phyloP scores from a whole-genome alignment of 2,113 vertebrate species.

The Platichthys flesus region DNA sequence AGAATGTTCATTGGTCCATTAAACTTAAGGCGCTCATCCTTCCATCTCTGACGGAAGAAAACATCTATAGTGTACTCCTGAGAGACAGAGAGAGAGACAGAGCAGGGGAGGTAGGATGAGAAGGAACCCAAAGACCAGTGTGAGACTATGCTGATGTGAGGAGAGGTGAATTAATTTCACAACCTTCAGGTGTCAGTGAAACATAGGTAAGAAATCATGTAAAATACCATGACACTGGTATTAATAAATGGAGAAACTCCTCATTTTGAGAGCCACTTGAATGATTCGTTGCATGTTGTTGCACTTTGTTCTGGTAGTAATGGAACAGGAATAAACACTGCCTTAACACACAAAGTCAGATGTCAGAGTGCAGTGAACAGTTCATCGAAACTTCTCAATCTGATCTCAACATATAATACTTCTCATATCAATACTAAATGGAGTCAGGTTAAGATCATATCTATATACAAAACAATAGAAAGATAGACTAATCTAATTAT shows the following conservation, averaged over 20 bases:
- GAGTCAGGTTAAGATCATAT: too few species aligned
- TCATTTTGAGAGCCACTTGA: too few species aligned
- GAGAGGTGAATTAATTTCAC: background rate
- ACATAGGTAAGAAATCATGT: too few species aligned
- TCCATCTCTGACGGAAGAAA: constrained; percentile 69
- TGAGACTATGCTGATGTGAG: background rate
- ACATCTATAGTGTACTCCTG: constrained; percentile 68
- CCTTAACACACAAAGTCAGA: too few species aligned
- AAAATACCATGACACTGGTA: too few species aligned
- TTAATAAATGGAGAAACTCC: too few species aligned
- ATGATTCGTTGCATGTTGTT: background rate
- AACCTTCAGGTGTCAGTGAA: background rate
- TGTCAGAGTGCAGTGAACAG: too few species aligned
- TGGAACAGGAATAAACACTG: background rate
- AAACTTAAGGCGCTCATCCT: constrained; percentile 62
- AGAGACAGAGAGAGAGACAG: background rate
- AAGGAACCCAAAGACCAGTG: background rate
- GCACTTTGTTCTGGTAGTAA: background rate
- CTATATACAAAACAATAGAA: too few species aligned
- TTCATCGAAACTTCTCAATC: too few species aligned
- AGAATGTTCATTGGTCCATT: constrained; percentile 63
- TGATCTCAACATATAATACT: too few species aligned
- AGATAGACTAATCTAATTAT: too few species aligned
- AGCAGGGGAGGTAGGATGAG: background rate
- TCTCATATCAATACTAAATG: too few species aligned